Percentiles rank a stretch among this genome's conserved stretches.
These are phyloP conservation scores for Lasioglossum villosulum DNA, from an alignment of 2,888 invertebrate genomes.

Conservation along the genomic window DNA sequence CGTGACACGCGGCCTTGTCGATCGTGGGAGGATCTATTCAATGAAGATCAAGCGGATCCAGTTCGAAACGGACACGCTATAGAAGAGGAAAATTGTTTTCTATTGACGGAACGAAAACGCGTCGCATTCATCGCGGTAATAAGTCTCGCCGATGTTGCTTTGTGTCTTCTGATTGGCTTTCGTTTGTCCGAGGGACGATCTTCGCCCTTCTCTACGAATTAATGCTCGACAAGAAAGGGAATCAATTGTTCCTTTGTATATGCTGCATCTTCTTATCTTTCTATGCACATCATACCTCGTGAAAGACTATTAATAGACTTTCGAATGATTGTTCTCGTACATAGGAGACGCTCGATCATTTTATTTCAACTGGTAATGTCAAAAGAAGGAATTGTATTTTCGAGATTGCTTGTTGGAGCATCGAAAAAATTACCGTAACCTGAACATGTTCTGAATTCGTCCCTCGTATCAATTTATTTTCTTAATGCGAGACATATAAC, in stretches of 20 bases:
- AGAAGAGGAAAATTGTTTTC: background rate
- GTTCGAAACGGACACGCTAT: background rate
- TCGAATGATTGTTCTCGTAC: background rate
- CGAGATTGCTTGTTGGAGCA: background rate
- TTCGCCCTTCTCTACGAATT: background rate
- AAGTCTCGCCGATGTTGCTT: background rate
- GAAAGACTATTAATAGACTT: background rate
- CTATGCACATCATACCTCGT: background rate
- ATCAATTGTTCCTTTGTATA: background rate
- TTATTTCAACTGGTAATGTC: background rate
- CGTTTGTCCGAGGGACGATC: conserved; percentile 16
- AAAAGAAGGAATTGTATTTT: background rate
- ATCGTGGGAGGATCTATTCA: background rate
- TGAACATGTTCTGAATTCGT: background rate
- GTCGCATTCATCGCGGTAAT: background rate
- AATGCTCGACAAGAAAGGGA: background rate
- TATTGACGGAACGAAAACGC: background rate
- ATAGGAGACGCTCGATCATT: background rate
- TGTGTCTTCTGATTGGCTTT: conserved; percentile 5
- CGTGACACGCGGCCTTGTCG: background rate
- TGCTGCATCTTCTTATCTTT: background rate
- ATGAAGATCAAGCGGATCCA: background rate
- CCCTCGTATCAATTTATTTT: too few species aligned
- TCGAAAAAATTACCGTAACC: background rate
- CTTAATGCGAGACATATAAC: too few species aligned